A percentile compares a stretch with the other conserved stretches of the same genome.
These are phyloP conservation scores for Drosophila sp. DNA, from an alignment of 1,140 invertebrate genomes.

Conservation along the genomic window DNA sequence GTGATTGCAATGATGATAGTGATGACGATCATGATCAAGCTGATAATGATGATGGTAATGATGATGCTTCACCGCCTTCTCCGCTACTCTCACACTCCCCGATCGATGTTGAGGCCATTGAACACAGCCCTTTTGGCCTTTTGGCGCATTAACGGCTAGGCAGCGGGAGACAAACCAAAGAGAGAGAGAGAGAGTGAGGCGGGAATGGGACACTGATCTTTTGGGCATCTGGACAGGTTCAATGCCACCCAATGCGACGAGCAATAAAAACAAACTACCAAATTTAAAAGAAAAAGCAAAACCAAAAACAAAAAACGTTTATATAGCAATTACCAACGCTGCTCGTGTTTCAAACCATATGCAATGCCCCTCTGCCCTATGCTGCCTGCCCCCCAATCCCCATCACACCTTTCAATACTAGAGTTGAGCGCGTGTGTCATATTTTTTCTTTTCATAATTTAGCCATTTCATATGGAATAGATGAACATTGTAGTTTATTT, in stretches of 20 bases:
- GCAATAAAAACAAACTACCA: conserved; percentile 74
- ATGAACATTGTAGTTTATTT: no score
- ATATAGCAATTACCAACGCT: conserved; percentile 77
- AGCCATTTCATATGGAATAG: no score
- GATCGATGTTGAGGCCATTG: conserved; percentile 16
- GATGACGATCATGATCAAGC: conserved; percentile 19
- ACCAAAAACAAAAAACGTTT: conserved; percentile 58
- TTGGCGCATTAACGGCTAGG: conserved; percentile 75
- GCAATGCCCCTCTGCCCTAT: conserved; percentile 22
- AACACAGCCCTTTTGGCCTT: conserved; percentile 57
- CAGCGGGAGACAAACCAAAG: conserved; percentile 15
- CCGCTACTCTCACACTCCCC: conserved; percentile 2
- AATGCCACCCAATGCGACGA: conserved; percentile 71
- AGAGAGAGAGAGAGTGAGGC: neutral
- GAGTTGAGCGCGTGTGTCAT: conserved; percentile 29
- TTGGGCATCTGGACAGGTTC: conserved; percentile 50
- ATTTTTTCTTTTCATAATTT: neutral
- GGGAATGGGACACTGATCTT: conserved; percentile 24
- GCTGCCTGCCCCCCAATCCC: neutral
- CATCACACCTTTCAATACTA: conserved; percentile 22
- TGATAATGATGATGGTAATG: conserved; percentile 29
- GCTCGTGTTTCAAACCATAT: conserved; percentile 70
- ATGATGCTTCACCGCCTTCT: conserved; percentile 13
- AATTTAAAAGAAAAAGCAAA: conserved; percentile 54
- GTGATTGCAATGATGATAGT: conserved; percentile 57